Conservation (phyloP, 2,888 invertebrate species). For the Drosophila paramelanica region DNA sequence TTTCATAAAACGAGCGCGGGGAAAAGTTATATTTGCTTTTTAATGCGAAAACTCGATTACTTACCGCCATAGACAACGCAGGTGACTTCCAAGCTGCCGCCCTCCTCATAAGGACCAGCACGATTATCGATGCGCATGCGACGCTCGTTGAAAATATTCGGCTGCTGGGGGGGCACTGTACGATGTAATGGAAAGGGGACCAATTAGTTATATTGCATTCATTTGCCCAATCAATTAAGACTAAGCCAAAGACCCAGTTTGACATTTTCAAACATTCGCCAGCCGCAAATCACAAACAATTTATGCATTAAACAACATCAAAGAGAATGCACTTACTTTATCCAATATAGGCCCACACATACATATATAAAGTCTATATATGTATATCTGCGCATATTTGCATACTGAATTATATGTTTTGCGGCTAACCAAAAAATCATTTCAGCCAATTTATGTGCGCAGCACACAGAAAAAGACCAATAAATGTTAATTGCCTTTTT, state of each 20-base stretch:
- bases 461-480: slow-evolving; percentile 12
- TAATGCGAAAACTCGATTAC: slow-evolving; percentile 65
- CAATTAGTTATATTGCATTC: slow-evolving; percentile 18
- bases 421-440: slow-evolving; percentile 69
- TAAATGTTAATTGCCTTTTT: slow-evolving; percentile 37
- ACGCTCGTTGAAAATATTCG: slow-evolving; percentile 89
- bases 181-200: slow-evolving; percentile 1
- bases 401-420: slow-evolving; percentile 62
- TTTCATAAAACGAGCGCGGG: slow-evolving; percentile 14
- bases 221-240: slow-evolving; percentile 23
- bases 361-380: slow-evolving; percentile 14
- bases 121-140: slow-evolving; percentile 87
- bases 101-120: slow-evolving; percentile 90
- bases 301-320: slow-evolving; percentile 42
- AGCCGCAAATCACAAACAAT: slow-evolving; percentile 68
- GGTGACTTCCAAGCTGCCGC: slow-evolving; percentile 89
- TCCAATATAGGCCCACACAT: not conserved
- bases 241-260: slow-evolving; percentile 11
- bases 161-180: slow-evolving; percentile 89
- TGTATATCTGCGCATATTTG: slow-evolving; percentile 10
- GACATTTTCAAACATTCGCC: slow-evolving; percentile 15
- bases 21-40: slow-evolving; percentile 19
- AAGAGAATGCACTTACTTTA: slow-evolving; percentile 33
- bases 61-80: slow-evolving; percentile 91
- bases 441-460: slow-evolving; percentile 65